Conservation (phyloP, 2,797 vertebrate species). For the Danio tinwini region DNA sequence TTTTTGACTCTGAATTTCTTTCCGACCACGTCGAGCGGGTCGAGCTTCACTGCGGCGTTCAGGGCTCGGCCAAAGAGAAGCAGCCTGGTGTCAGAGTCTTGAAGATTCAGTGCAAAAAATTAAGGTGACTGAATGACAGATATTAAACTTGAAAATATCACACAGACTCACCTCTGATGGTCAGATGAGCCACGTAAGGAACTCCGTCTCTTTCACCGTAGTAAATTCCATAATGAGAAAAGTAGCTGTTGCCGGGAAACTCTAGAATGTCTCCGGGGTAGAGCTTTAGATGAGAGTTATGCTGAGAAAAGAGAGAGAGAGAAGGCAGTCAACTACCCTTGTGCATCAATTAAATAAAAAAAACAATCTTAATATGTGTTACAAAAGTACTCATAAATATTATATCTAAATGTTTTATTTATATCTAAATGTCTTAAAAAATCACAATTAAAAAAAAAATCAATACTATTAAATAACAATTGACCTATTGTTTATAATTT, state of each 20-base stretch:
- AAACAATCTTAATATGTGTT: no score
- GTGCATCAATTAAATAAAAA: no score
- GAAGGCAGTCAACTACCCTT: background rate
- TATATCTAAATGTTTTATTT: no score
- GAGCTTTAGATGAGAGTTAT: constrained; percentile 64
- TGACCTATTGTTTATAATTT: no score
- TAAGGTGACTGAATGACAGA: background rate
- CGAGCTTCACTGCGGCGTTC: constrained; percentile 77
- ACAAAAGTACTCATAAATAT: no score
- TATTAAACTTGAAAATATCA: background rate
- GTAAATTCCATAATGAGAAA: constrained; percentile 80
- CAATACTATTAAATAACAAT: no score
- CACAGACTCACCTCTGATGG: constrained; percentile 69
- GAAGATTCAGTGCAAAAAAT: background rate
- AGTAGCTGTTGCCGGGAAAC: constrained; percentile 77
- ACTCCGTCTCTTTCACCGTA: constrained; percentile 80
- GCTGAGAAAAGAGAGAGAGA: constrained; percentile 57
- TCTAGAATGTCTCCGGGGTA: constrained; percentile 82
- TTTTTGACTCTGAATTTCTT: constrained; percentile 78
- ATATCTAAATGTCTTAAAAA: no score
- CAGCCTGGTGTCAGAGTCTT: constrained; percentile 77
- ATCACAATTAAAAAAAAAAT: no score
- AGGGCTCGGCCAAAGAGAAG: constrained; percentile 77
- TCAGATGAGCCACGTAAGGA: constrained; percentile 80
- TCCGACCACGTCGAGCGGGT: constrained; percentile 77